phyloP scores from a whole-genome alignment of 2,888 invertebrate species.

The Chrysopilus asiliformis region DNA sequence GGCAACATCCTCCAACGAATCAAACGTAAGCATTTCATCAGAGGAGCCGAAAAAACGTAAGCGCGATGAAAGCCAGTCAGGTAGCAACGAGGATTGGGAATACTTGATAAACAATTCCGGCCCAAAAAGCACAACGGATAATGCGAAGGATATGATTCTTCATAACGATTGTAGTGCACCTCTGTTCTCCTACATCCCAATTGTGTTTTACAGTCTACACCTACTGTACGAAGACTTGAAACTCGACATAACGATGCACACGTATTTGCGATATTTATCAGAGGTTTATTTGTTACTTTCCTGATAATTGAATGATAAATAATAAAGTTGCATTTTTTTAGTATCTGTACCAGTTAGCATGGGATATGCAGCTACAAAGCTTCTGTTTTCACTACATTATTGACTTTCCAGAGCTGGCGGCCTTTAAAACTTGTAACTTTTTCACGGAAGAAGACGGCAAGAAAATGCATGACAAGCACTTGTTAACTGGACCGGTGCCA shows the following conservation, averaged over 20 bases:
- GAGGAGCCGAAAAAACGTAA: slow-evolving; percentile 53
- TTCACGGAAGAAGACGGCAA: slow-evolving; percentile 41
- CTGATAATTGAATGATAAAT: background rate
- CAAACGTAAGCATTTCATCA: slow-evolving; percentile 36
- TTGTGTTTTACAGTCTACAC: slow-evolving; percentile 70
- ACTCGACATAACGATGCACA: slow-evolving; percentile 54
- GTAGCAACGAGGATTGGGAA: slow-evolving; percentile 72
- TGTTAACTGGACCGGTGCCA: slow-evolving; percentile 39
- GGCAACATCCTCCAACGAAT: slow-evolving; percentile 20
- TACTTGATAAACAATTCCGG: slow-evolving; percentile 39
- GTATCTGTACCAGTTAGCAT: slow-evolving; percentile 61
- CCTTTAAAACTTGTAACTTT: slow-evolving; percentile 20
- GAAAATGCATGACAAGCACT: slow-evolving; percentile 43
- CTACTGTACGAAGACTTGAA: slow-evolving; percentile 86
- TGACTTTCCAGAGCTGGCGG: slow-evolving; percentile 61
- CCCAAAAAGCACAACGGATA: slow-evolving; percentile 12
- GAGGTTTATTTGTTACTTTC: slow-evolving; percentile 31
- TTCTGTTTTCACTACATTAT: slow-evolving; percentile 73
- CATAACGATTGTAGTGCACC: slow-evolving; percentile 40
- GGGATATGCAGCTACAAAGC: slow-evolving; percentile 55
- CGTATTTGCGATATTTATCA: slow-evolving; percentile 54
- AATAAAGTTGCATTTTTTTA: slow-evolving; percentile 15
- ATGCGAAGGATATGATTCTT: slow-evolving; percentile 11
- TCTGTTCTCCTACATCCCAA: slow-evolving; percentile 58
- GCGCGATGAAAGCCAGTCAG: slow-evolving; percentile 51